Percentiles rank a stretch among this genome's conserved stretches.
phyloP scores from a whole-genome alignment of 1,140 invertebrate genomes.

The Hirudo medicinalis region DNA sequence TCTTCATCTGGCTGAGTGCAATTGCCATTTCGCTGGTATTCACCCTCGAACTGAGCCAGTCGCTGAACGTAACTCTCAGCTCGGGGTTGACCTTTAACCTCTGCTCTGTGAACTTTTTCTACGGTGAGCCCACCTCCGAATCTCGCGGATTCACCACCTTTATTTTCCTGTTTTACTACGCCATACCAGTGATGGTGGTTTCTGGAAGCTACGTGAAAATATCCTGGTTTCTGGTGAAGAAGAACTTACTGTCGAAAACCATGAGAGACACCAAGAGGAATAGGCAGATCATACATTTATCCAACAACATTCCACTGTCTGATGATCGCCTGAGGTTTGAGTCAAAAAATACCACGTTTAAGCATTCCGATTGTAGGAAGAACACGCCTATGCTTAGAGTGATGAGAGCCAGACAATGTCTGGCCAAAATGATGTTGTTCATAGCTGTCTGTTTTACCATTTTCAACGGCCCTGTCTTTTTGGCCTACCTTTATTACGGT shows the following conservation, averaged over 20 bases:
- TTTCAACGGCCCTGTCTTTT: constrained; percentile 19
- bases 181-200: constrained; percentile 9
- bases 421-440: constrained; percentile 20
- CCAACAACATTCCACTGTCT: neutral
- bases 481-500: constrained; percentile 12
- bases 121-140: neutral
- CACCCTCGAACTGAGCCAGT: neutral
- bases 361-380: neutral
- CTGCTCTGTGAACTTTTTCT: neutral
- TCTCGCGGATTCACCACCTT: neutral
- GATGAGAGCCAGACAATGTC: constrained; percentile 5
- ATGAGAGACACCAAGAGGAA: neutral
- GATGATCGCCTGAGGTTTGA: neutral
- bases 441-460: constrained; percentile 20
- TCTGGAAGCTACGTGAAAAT: constrained; percentile 9
- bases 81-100: neutral
- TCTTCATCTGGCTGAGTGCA: constrained; percentile 16
- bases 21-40: constrained; percentile 14
- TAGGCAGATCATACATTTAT: too few species aligned
- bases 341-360: neutral
- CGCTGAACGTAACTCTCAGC: neutral
- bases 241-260: neutral
- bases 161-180: constrained; percentile 19
- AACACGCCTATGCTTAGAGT: neutral
- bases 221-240: neutral